Evolutionary conservation across 2,113 vertebrate genomes (phyloP).

Genomic region (Gila orcuttii): DNA sequence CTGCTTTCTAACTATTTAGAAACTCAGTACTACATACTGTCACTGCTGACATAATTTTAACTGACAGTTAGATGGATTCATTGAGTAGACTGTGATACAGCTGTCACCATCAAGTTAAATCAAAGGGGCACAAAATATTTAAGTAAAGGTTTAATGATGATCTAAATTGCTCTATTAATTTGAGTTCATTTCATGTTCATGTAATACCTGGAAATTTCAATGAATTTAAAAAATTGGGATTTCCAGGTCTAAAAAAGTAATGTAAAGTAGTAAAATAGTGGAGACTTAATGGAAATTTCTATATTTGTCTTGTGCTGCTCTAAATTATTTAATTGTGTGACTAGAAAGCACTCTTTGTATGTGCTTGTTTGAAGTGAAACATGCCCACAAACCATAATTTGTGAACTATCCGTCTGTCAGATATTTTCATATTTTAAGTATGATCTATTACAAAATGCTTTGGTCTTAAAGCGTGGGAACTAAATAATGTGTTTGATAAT

Average conservation of each 20-base stretch:
- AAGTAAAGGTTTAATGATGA: background rate
- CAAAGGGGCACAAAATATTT: background rate
- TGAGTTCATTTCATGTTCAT: background rate
- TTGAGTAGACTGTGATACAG: background rate
- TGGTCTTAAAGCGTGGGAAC: background rate
- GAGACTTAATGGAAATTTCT: background rate
- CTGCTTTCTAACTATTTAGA: background rate
- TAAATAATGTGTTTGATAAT: background rate
- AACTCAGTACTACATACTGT: background rate
- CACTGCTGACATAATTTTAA: background rate
- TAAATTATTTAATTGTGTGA: background rate
- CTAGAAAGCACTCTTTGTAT: background rate
- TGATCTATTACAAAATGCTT: background rate
- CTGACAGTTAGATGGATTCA: background rate
- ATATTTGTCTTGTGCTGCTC: background rate
- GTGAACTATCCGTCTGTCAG: background rate
- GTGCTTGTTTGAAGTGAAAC: background rate
- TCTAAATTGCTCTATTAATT: slow-evolving; percentile 7
- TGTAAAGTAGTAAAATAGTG: background rate
- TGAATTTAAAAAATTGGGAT: background rate
- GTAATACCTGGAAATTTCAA: background rate
- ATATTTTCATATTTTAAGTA: background rate
- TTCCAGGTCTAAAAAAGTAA: background rate
- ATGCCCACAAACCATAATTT: background rate
- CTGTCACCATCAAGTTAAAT: background rate